Conservation (phyloP, 2,113 vertebrate genomes). For the Muntiacus reevesi region DNA sequence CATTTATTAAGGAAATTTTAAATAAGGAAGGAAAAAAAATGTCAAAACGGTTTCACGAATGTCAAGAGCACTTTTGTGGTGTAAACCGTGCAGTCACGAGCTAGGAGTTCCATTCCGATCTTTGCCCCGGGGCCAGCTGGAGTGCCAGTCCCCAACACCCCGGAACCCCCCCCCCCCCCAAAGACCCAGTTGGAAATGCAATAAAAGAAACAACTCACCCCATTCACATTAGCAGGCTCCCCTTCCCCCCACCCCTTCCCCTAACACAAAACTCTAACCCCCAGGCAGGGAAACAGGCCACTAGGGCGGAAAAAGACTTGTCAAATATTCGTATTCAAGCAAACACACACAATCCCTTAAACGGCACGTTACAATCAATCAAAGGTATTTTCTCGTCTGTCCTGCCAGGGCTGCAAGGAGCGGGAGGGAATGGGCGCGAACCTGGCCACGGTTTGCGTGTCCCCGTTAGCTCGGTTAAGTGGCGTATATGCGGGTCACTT, state of each 20-base stretch:
- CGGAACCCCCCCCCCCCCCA: background rate
- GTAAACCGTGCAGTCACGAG: conserved; percentile 64
- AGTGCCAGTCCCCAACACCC: background rate
- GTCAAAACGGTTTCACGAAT: conserved; percentile 70
- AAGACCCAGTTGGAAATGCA: conserved; percentile 22
- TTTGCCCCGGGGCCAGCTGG: background rate
- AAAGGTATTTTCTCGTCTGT: conserved; percentile 7
- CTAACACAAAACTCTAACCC: conserved; percentile 48
- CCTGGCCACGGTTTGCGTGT: background rate
- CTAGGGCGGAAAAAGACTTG: conserved; percentile 45
- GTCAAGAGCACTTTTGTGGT: conserved; percentile 71
- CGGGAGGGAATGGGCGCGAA: background rate
- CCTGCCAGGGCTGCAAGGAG: background rate
- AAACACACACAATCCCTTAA: conserved; percentile 55
- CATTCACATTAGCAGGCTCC: conserved; percentile 39
- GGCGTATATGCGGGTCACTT: background rate
- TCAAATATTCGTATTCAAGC: conserved; percentile 61
- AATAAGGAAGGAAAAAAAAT: conserved; percentile 37
- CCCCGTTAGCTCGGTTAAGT: background rate
- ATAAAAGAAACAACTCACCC: conserved; percentile 38
- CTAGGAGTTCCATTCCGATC: conserved; percentile 32
- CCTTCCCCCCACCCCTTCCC: conserved; percentile 43
- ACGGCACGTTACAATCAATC: conserved; percentile 36
- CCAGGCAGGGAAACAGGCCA: conserved; percentile 55
- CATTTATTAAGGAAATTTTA: conserved; percentile 64